A percentile compares a stretch with the other conserved stretches of the same genome.
phyloP scores from a whole-genome alignment of 2,797 vertebrate genomes.

The Crypturellus tataupa region DNA sequence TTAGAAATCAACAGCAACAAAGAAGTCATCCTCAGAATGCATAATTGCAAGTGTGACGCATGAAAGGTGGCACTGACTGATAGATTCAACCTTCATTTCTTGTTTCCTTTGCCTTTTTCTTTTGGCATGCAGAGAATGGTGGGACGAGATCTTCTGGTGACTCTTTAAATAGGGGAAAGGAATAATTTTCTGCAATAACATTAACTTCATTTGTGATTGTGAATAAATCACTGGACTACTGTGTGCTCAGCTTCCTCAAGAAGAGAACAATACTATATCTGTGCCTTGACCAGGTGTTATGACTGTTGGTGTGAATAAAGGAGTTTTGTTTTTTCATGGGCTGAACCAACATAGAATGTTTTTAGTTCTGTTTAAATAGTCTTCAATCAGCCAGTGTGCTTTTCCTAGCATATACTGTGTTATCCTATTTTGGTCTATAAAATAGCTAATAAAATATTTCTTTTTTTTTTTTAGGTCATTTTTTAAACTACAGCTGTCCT shows the following conservation, averaged over 20 bases:
- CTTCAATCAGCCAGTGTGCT: neutral
- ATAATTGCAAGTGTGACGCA: neutral
- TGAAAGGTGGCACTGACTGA: neutral
- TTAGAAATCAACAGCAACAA: neutral
- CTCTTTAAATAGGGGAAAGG: neutral
- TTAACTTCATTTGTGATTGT: neutral
- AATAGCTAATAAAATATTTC: neutral
- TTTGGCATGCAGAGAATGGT: neutral
- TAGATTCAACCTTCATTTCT: neutral
- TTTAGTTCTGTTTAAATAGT: neutral
- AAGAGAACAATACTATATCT: constrained; percentile 50
- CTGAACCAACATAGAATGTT: neutral
- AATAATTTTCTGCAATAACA: constrained; percentile 48
- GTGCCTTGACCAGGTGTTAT: constrained; percentile 39
- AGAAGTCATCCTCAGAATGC: neutral
- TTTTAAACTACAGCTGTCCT: constrained; percentile 1
- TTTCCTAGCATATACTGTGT: neutral
- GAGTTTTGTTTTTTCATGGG: constrained; percentile 11
- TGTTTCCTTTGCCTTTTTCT: neutral
- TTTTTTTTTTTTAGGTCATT: neutral
- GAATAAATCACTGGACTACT: neutral
- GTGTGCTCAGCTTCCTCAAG: constrained; percentile 21
- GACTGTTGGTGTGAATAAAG: constrained; percentile 36
- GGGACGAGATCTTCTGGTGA: neutral
- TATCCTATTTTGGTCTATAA: neutral